Conservation (phyloP, 2,113 vertebrate genomes). For the Alectura lathami region DNA sequence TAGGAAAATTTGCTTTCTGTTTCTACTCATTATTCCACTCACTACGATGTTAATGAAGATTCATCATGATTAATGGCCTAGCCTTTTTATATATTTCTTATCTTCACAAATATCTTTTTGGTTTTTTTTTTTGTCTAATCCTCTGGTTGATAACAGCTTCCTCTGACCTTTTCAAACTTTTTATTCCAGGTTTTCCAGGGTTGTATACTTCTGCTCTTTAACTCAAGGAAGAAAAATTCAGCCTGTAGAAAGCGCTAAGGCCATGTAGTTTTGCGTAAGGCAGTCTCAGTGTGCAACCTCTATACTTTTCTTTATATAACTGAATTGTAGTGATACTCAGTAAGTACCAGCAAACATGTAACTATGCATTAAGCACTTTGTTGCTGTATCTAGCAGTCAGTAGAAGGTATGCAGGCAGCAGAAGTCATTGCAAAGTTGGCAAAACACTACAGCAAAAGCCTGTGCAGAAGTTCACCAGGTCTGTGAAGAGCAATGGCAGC, state of each 20-base stretch:
- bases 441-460: neutral
- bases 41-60: slow-evolving; percentile 4
- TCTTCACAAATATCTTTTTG: neutral
- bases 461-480: neutral
- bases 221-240: neutral
- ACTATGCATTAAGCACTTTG: neutral
- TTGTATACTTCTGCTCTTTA: neutral
- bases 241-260: neutral
- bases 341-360: neutral
- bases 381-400: neutral
- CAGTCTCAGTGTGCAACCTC: neutral
- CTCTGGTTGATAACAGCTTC: neutral
- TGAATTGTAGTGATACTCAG: neutral
- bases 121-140: neutral
- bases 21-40: neutral
- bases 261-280: neutral
- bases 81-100: neutral
- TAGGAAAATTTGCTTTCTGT: neutral
- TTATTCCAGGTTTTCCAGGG: neutral
- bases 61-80: neutral
- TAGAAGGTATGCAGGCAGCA: neutral
- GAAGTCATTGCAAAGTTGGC: neutral
- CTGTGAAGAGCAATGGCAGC: neutral
- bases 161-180: neutral
- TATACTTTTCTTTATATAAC: neutral